Evolutionary conservation across 2,113 vertebrate species (phyloP), one percentile per base, ranked within the genome.

Genomic region (Lampris megalopsis): DNA sequence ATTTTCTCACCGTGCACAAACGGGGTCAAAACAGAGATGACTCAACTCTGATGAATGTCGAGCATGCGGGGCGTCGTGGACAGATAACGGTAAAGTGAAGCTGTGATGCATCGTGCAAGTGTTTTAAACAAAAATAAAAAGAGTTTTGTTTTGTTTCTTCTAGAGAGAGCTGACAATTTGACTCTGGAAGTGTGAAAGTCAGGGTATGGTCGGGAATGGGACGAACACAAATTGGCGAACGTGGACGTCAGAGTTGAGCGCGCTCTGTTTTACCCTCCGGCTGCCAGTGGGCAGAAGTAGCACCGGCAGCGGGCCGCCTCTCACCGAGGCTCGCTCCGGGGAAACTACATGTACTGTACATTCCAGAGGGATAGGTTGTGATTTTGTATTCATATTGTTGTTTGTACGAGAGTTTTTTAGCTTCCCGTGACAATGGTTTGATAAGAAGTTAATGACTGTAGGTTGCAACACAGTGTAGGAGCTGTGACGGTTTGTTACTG

Each of bases 41-140:
- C 79, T 87, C 87, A 67, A 81, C 83, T 82, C 82, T 81, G 75
- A 84, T 49, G 67, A 47, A 70, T 24, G 24, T 24, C 24, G 24
- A 24, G 24, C 24, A 24, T 24, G 24, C 24, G 73, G 24, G 82
- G 45, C 42, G 71, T 58, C 5, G 41, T n/a, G 49, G 83, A 77
- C 81, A 68, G 83, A 83, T 48, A 78, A 38, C 63, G 63, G 83
- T 73, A 6, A 88, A 83, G 88, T 91, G 52, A 60, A 81, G 45
- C 3, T 49, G 24, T 67, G 70, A 80, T 47, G 88, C 58, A 59
- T 41, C 58, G 59, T 42, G 88, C 56, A 89, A 68, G 88, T 87
- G 77, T 1, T 43, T 62, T 77, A 76, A 41, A 13, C 1, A 13
- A 53, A 53, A n/a, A 5, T 13, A 13, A 4, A 53, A 53, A 53